A percentile compares a stretch with the other conserved stretches of the same genome.
These are phyloP conservation scores for Ramphastos sulfuratus DNA, from an alignment of 2,113 vertebrate species.

Conservation along the genomic window DNA sequence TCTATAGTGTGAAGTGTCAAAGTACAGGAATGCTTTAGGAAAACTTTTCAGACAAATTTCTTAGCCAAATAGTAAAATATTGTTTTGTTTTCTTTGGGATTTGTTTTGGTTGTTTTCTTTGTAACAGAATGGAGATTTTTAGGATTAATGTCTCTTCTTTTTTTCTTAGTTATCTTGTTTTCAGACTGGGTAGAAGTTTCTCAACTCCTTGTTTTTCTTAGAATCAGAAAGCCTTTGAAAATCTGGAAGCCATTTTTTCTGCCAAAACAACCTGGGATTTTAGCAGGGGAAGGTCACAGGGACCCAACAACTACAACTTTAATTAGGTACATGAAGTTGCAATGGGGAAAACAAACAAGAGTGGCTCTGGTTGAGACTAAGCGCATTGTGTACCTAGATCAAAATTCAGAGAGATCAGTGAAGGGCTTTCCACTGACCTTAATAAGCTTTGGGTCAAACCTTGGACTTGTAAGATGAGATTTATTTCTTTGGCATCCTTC, in stretches of 20 bases:
- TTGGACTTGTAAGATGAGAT: neutral
- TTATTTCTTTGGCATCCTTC: slow-evolving; percentile 2
- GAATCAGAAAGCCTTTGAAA: neutral
- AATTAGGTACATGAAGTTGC: neutral
- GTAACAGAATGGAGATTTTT: neutral
- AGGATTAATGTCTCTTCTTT: neutral
- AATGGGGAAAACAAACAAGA: neutral
- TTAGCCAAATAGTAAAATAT: neutral
- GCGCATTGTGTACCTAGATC: neutral
- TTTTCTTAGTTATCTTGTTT: neutral
- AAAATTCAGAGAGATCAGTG: neutral
- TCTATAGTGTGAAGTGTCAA: slow-evolving; percentile 12
- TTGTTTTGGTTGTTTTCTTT: neutral
- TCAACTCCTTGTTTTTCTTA: neutral
- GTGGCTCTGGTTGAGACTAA: neutral
- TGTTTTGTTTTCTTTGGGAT: neutral
- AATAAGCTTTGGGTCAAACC: neutral
- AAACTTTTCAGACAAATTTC: neutral
- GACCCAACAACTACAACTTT: neutral
- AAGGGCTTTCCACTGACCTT: slow-evolving; percentile 3
- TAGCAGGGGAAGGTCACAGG: neutral
- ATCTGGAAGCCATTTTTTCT: neutral
- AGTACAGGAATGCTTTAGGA: neutral
- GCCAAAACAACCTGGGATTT: neutral
- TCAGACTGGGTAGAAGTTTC: neutral